Evolutionary conservation across 2,888 invertebrate species (phyloP), one percentile per base, ranked within the genome.

Genomic region (Halictus ligatus): DNA sequence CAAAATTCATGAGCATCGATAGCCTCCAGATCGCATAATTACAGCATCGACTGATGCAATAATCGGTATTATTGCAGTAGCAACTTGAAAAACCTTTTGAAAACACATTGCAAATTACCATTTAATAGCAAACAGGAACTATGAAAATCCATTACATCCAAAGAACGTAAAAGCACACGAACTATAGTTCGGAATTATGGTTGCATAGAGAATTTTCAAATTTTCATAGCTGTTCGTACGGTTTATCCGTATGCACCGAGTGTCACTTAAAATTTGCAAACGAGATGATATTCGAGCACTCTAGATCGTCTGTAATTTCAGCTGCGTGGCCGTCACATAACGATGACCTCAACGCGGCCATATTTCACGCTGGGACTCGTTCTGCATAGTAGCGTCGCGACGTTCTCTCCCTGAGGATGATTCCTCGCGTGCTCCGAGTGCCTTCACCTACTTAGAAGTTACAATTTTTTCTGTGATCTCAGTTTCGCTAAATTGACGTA

Each of bases 341-440:
- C 81, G 81, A 67, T 78, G 73, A 84, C 80, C 84, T 83, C 79
- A 87, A 78, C 84, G 67, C 60, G 67, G 64, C 83, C 64, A 79
- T 78, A 81, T 83, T 81, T 87, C 83, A 81, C 80, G 75, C 87
- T 75, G 77, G 89, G 85, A 87, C 88, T 84, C 87, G 83, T 89
- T 89, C 81, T 85, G 80, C 89, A 77, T 86, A 84, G 80, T 80
- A 84, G 74, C 80, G 77, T 87, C 82, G 82, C 81, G 77, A 87
- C 71, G 80, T 78, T 72, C 58, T 75, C 67, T 82, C 80, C 78
- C 78, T 72, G n/a, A 58, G 84, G 76, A 84, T 46, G 75, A 29
- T 60, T 77, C 73, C 69, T 74, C 72, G 85, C 85, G 75, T 78
- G 79, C 40, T 72, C 71, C 50, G 40, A 48, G 74, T 40, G 58